Conservation (phyloP, 2,113 vertebrate species). For the Nematolebias whitei region DNA sequence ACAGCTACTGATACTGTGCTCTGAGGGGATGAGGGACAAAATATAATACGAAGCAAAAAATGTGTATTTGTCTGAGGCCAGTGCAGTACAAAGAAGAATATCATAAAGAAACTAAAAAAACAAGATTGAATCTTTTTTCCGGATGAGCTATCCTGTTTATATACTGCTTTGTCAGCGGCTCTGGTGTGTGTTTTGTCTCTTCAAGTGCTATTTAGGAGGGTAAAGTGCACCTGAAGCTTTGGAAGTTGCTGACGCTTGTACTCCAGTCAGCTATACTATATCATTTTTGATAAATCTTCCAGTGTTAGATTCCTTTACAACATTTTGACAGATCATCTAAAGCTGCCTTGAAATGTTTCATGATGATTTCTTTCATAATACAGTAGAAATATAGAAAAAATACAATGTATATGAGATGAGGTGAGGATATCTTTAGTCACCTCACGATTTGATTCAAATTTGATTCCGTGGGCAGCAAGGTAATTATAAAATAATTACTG, state of each 20-base stretch:
- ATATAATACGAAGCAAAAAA: constrained; percentile 46
- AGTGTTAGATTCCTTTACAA: constrained; percentile 12
- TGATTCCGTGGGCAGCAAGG: too few species aligned
- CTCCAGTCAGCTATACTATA: constrained; percentile 28
- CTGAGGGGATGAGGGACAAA: constrained; percentile 46
- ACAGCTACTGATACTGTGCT: constrained; percentile 38
- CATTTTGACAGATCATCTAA: constrained; percentile 35
- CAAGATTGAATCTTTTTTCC: constrained; percentile 19
- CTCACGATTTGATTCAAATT: too few species aligned
- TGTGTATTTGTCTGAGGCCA: constrained; percentile 26
- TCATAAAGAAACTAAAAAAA: constrained; percentile 17
- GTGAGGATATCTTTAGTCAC: too few species aligned
- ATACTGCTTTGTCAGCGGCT: constrained; percentile 1
- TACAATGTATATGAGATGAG: too few species aligned
- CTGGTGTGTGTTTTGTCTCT: constrained; percentile 27
- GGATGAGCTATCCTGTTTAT: background rate
- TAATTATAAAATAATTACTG: too few species aligned
- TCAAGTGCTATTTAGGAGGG: constrained; percentile 17
- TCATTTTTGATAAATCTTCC: constrained; percentile 28
- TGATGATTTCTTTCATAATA: constrained; percentile 11
- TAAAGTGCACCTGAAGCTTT: constrained; percentile 14
- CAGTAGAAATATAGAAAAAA: too few species aligned
- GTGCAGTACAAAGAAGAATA: constrained; percentile 56
- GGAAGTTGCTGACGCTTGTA: constrained; percentile 27
- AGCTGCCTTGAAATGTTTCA: constrained; percentile 11